Evolutionary conservation across 1,140 invertebrate genomes (phyloP).

Genomic region (Drosophila lacertosa): DNA sequence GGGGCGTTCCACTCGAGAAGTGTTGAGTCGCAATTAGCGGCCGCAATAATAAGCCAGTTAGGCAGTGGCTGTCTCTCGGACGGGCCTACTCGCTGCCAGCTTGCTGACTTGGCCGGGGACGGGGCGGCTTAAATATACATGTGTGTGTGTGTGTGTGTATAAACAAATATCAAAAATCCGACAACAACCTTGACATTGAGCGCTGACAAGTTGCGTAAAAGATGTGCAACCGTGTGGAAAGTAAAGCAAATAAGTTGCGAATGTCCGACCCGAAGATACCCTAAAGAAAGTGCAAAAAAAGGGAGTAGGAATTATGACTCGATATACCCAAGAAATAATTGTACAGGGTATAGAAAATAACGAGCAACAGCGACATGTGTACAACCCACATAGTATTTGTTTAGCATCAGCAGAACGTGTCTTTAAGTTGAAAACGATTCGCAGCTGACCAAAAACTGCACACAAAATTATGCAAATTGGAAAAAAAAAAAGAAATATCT

Average conservation of each 20-base stretch:
- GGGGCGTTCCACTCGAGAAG: constrained; percentile 69
- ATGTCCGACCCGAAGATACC: not conserved
- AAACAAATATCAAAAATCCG: constrained; percentile 47
- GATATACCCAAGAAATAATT: not conserved
- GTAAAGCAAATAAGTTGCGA: constrained; percentile 2
- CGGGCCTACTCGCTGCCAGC: constrained; percentile 40
- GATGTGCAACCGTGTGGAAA: constrained; percentile 66
- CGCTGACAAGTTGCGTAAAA: constrained; percentile 46
- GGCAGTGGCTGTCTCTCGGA: constrained; percentile 6
- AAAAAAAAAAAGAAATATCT: constrained; percentile 1
- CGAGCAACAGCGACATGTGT: not conserved
- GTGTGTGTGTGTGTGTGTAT: constrained; percentile 27
- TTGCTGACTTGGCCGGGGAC: constrained; percentile 2
- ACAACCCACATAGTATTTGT: constrained; percentile 14
- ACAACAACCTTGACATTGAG: constrained; percentile 73
- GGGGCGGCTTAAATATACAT: constrained; percentile 8
- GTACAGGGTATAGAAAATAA: constrained; percentile 1
- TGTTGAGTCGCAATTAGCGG: constrained; percentile 64
- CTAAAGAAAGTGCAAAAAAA: not conserved
- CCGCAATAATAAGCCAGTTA: constrained; percentile 41
- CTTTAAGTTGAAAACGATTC: constrained; percentile 17
- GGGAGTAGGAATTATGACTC: not conserved
- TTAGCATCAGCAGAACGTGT: constrained; percentile 51
- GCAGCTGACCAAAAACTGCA: constrained; percentile 30
- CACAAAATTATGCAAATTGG: constrained; percentile 49